A percentile compares a stretch with the other conserved stretches of the same genome.
Evolutionary conservation across 2,888 invertebrate species (phyloP).

Genomic region (Spilosoma lubricipeda): DNA sequence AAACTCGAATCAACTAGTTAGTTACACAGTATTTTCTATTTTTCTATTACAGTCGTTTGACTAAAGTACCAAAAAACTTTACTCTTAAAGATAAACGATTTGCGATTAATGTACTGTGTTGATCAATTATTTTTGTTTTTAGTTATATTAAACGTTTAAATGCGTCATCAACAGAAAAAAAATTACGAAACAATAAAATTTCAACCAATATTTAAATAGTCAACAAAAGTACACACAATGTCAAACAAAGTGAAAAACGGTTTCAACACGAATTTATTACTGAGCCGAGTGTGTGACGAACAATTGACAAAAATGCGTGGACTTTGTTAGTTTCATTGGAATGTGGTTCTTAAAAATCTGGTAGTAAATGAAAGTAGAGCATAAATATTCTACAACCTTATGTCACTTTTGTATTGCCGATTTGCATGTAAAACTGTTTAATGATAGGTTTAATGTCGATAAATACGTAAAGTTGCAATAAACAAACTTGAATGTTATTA

Average conservation of each 20-base stretch:
- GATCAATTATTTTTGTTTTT: too few species aligned
- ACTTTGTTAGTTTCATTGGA: conserved; percentile 21
- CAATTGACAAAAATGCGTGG: conserved; percentile 33
- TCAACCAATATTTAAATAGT: conserved; percentile 1
- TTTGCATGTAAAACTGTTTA: too few species aligned
- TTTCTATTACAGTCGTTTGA: not conserved
- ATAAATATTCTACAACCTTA: not conserved
- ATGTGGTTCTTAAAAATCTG: conserved; percentile 14
- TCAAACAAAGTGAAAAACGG: conserved; percentile 22
- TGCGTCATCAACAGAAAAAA: not conserved
- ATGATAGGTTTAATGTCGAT: too few species aligned
- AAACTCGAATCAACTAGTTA: not conserved
- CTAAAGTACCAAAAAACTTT: not conserved
- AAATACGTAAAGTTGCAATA: not conserved
- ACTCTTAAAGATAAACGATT: not conserved
- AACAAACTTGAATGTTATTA: not conserved
- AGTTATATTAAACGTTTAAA: too few species aligned
- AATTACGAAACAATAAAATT: not conserved
- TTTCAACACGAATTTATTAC: conserved; percentile 22
- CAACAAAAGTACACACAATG: conserved; percentile 13
- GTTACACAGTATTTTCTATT: not conserved
- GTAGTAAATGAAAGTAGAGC: not conserved
- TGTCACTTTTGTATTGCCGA: too few species aligned
- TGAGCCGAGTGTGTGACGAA: conserved; percentile 17
- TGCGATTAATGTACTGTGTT: not conserved